Conservation (phyloP, 2,888 invertebrate species). For the Leptinotarsa tumamoca region DNA sequence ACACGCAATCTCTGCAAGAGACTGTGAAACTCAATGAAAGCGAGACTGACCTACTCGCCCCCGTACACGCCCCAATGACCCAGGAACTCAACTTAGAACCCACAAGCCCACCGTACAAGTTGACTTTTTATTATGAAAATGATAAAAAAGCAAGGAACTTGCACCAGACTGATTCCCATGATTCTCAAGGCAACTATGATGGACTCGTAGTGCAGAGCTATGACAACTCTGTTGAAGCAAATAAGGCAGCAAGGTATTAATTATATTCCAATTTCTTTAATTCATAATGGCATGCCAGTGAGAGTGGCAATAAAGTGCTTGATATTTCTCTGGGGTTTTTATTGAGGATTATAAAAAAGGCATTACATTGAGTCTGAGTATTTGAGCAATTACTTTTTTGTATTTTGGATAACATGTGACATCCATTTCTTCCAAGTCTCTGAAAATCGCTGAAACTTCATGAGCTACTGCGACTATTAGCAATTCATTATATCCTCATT, state of each 20-base stretch:
- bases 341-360: no score
- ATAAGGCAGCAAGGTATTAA: conserved; percentile 45
- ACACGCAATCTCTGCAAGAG: conserved; percentile 50
- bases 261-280: background rate
- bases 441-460: no score
- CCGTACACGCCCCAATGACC: conserved; percentile 38
- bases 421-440: no score
- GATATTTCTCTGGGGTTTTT: no score
- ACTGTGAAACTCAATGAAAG: conserved; percentile 14
- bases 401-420: no score
- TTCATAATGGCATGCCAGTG: no score
- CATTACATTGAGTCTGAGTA: no score
- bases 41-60: conserved; percentile 37
- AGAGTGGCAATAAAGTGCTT: no score
- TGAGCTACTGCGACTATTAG: no score
- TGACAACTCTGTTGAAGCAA: conserved; percentile 49
- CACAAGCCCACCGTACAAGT: conserved; percentile 56
- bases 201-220: conserved; percentile 63
- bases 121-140: conserved; percentile 62
- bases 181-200: conserved; percentile 53
- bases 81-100: conserved; percentile 45
- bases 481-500: no score
- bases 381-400: no score
- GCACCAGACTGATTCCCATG: conserved; percentile 51
- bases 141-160: conserved; percentile 54